Evolutionary conservation across 1,140 invertebrate genomes (phyloP).

Genomic region (Sminthurides bifidus): DNA sequence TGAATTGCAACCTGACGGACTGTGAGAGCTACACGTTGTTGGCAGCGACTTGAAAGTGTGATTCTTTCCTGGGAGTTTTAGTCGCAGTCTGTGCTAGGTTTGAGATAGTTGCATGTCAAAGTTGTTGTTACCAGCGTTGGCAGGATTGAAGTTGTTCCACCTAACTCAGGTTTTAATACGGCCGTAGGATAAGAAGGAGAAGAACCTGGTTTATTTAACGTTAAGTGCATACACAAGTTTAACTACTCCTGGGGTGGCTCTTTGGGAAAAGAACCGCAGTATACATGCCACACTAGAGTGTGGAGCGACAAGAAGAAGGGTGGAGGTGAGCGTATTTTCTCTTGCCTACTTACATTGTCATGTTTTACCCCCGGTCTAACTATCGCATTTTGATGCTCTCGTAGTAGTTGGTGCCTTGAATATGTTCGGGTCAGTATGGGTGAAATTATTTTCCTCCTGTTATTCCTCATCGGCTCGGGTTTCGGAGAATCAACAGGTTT

Average conservation of each 20-base stretch:
- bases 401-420: conserved; percentile 9
- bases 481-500: conserved; percentile 13
- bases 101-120: too few species aligned
- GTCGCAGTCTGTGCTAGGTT: too few species aligned
- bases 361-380: conserved; percentile 1
- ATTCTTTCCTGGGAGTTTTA: too few species aligned
- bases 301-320: not conserved
- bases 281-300: conserved; percentile 1
- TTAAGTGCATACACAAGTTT: not conserved
- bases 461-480: conserved; percentile 4
- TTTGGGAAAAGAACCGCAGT: not conserved
- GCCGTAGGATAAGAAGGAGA: not conserved
- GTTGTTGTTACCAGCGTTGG: not conserved
- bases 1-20: too few species aligned
- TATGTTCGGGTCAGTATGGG: conserved; percentile 10
- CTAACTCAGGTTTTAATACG: not conserved
- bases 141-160: not conserved
- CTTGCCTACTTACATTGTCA: conserved; percentile 11
- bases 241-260: not conserved
- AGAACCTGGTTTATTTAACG: not conserved
- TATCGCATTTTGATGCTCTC: too few species aligned
- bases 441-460: conserved; percentile 4
- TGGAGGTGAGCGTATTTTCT: conserved; percentile 7
- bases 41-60: too few species aligned
- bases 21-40: too few species aligned